phyloP scores from a whole-genome alignment of 2,797 vertebrate genomes.

The Pipistrellus pygmaeus region DNA sequence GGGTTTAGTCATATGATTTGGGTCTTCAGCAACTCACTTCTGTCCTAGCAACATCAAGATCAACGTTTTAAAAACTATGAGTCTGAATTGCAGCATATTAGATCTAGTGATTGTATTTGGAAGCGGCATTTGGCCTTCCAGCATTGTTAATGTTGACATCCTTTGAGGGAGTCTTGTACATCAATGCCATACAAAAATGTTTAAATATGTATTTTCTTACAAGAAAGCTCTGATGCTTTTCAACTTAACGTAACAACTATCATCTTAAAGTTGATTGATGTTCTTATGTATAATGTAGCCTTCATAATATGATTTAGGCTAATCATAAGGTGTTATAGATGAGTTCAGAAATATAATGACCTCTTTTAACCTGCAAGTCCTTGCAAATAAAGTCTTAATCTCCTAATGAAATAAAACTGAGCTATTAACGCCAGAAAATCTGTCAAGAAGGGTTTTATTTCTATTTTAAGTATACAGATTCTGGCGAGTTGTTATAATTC shows the following conservation, averaged over 20 bases:
- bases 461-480: background rate
- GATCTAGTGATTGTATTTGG: no score
- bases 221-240: background rate
- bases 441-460: background rate
- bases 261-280: background rate
- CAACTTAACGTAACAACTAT: background rate
- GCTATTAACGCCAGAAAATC: background rate
- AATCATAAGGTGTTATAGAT: background rate
- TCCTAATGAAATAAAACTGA: background rate
- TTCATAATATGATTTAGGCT: background rate
- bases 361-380: background rate
- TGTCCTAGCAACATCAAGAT: background rate
- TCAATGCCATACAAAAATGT: background rate
- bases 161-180: background rate
- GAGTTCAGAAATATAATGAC: background rate
- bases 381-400: background rate
- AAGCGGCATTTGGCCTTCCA: background rate
- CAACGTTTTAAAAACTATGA: background rate
- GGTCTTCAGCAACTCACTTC: background rate
- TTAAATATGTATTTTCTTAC: background rate
- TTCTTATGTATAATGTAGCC: constrained; percentile 3
- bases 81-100: background rate
- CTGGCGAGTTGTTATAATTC: background rate
- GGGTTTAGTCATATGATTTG: background rate
- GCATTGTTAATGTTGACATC: background rate